These are phyloP conservation scores for Notothenia coriiceps DNA, from an alignment of 2,113 vertebrate species.

Conservation along the genomic window DNA sequence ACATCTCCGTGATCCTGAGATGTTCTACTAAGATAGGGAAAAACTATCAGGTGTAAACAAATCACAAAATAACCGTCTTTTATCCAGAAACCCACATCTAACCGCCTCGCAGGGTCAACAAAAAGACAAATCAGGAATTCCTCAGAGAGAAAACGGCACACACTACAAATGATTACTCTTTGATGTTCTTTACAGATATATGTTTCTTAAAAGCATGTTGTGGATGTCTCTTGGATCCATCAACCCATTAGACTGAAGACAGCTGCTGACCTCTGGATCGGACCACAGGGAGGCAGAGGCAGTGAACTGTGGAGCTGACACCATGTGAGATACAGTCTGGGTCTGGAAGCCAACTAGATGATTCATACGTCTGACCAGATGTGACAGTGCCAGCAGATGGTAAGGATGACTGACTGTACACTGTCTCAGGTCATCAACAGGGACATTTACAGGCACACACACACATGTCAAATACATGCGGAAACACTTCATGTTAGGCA, in stretches of 20 bases:
- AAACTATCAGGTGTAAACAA: neutral
- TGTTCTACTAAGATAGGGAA: neutral
- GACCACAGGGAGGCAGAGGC: neutral
- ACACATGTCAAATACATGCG: conserved; percentile 15
- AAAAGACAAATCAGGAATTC: neutral
- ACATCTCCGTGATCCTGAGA: too few relatives aligned
- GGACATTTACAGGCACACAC: conserved; percentile 41
- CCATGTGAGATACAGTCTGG: conserved; percentile 46
- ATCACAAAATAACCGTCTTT: neutral
- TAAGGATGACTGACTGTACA: conserved; percentile 63
- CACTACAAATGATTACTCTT: neutral
- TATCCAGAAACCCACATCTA: neutral
- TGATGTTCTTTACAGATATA: neutral
- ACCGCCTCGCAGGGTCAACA: neutral
- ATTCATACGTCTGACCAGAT: conserved; percentile 74
- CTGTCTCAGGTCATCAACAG: conserved; percentile 65
- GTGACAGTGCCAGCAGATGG: conserved; percentile 72
- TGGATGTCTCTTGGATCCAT: conserved; percentile 1
- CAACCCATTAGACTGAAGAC: conserved; percentile 31
- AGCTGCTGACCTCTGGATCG: conserved; percentile 57
- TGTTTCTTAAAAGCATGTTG: neutral
- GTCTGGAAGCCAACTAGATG: conserved; percentile 66
- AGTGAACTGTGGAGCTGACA: conserved; percentile 55
- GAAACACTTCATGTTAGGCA: conserved; percentile 5
- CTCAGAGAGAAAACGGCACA: neutral